Conservation (phyloP, 64 coral and sea anemone genomes). For the Montipora sp. region DNA sequence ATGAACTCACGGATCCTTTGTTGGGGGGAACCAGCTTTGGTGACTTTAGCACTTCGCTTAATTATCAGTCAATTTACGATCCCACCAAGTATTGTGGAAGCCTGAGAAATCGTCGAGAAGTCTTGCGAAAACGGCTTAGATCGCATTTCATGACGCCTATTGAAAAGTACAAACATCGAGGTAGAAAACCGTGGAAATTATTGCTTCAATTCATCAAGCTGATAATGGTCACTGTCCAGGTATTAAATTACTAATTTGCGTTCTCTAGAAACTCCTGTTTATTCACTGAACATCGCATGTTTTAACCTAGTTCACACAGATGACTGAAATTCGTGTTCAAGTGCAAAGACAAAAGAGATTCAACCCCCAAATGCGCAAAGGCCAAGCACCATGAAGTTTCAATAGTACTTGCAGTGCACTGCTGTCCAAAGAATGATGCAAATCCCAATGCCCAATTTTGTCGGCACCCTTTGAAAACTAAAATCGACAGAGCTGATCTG, state of each 20-base stretch:
- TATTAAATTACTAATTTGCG: neutral
- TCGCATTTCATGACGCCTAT: constrained; percentile 92
- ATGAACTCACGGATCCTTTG: constrained; percentile 27
- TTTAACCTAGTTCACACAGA: no score
- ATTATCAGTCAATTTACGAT: constrained; percentile 91
- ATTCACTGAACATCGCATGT: no score
- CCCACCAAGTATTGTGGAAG: constrained; percentile 65
- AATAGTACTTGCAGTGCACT: no score
- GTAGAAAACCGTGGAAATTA: constrained; percentile 89
- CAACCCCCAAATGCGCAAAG: no score
- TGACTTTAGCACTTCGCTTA: constrained; percentile 33
- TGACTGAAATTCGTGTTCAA: no score
- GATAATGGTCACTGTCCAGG: constrained; percentile 83
- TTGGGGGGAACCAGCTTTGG: neutral
- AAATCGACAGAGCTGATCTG: no score
- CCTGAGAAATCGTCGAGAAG: constrained; percentile 68
- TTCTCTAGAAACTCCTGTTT: no score
- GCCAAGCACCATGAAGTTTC: no score
- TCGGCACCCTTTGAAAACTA: no score
- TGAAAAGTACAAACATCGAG: constrained; percentile 87
- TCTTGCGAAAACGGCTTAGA: constrained; percentile 78
- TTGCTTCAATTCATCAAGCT: constrained; percentile 87
- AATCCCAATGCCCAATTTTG: no score
- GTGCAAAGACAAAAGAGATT: no score
- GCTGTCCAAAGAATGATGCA: no score